A percentile compares a stretch with the other conserved stretches of the same genome.
Evolutionary conservation across 2,797 vertebrate species (phyloP).

Genomic region (Picus viridis): DNA sequence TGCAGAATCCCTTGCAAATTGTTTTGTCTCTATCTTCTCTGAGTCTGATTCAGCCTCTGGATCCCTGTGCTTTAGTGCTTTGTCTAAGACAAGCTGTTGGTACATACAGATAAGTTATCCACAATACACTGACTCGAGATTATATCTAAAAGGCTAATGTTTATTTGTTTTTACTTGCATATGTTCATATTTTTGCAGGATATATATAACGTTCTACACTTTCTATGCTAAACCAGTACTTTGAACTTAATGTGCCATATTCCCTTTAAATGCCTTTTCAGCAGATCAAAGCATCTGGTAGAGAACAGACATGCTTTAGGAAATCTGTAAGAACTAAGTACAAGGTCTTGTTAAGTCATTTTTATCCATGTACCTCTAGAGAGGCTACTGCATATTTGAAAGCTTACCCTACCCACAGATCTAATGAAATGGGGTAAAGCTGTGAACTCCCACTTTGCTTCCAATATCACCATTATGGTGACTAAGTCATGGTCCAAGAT

Average conservation of each 20-base stretch:
- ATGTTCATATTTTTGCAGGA: neutral
- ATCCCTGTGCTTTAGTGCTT: neutral
- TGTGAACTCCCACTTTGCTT: neutral
- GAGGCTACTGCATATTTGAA: neutral
- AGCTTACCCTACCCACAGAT: neutral
- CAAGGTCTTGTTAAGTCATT: neutral
- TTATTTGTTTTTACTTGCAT: neutral
- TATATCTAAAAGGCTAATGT: neutral
- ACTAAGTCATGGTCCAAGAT: neutral
- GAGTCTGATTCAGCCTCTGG: neutral
- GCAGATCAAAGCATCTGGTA: neutral
- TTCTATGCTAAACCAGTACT: neutral
- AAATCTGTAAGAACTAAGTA: neutral
- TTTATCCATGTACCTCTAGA: neutral
- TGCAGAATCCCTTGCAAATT: neutral
- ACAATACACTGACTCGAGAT: neutral
- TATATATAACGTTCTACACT: neutral
- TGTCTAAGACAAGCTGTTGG: neutral
- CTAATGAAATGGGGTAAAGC: neutral
- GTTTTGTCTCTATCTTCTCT: neutral
- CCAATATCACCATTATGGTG: rapidly evolving
- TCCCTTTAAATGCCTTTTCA: neutral
- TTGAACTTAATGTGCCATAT: neutral
- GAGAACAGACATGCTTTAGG: neutral
- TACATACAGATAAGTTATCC: neutral